Conservation (phyloP, 2,113 vertebrate genomes). For the Passer domesticus region DNA sequence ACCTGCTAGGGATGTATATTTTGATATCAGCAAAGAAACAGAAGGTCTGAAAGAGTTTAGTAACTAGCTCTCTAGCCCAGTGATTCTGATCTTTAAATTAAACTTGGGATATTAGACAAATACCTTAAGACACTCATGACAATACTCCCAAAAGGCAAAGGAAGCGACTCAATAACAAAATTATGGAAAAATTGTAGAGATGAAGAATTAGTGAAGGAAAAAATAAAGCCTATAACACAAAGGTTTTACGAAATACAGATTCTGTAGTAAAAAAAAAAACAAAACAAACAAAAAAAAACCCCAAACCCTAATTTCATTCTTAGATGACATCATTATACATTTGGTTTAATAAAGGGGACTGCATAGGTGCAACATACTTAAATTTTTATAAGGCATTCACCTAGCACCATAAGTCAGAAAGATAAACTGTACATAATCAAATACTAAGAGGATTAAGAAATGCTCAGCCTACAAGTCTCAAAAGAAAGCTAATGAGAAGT, state of each 20-base stretch:
- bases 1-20: background rate
- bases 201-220: background rate
- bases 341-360: slow-evolving; percentile 45
- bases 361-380: slow-evolving; percentile 55
- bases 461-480: slow-evolving; percentile 4
- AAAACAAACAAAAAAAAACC: background rate
- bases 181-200: background rate
- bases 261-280: background rate
- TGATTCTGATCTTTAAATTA: background rate
- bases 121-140: background rate
- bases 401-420: slow-evolving; percentile 54
- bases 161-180: background rate
- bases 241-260: background rate
- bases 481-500: background rate
- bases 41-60: background rate
- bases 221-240: background rate
- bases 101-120: background rate
- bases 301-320: background rate
- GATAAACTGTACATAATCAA: slow-evolving; percentile 36
- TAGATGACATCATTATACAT: slow-evolving; percentile 16
- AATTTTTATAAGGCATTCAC: slow-evolving; percentile 58
- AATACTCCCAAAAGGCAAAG: slow-evolving; percentile 2
- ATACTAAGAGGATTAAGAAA: slow-evolving; percentile 39
- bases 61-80: background rate
- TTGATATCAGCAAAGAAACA: background rate